These are phyloP conservation scores for Hermetia illucens DNA, from an alignment of 1,140 invertebrate species.

Conservation along the genomic window DNA sequence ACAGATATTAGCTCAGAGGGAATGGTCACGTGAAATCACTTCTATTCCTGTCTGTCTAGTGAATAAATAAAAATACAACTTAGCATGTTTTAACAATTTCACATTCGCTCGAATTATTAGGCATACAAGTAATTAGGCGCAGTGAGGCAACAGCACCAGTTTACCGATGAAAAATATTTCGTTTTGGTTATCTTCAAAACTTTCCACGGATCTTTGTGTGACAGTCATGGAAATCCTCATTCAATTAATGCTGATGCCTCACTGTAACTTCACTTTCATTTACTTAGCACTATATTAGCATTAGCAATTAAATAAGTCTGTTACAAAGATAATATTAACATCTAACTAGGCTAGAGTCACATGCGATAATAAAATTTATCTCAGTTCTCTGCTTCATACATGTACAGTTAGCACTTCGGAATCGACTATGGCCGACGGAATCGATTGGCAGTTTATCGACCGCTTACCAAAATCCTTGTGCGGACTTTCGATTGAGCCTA, in stretches of 20 bases:
- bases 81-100: too few species aligned
- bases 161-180: too few species aligned
- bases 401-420: slow-evolving; percentile 40
- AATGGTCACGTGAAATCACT: too few species aligned
- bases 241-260: background rate
- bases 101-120: too few species aligned
- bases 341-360: background rate
- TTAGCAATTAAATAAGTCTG: background rate
- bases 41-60: too few species aligned
- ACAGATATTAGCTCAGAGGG: too few species aligned
- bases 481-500: slow-evolving; percentile 52
- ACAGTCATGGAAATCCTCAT: background rate
- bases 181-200: too few species aligned
- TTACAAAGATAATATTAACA: background rate
- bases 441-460: slow-evolving; percentile 28
- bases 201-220: background rate
- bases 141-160: too few species aligned
- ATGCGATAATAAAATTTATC: background rate
- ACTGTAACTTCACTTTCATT: background rate
- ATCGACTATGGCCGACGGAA: slow-evolving; percentile 24
- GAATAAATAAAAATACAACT: too few species aligned
- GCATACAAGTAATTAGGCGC: too few species aligned
- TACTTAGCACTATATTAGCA: background rate
- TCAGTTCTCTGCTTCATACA: slow-evolving; percentile 25
- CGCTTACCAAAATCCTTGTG: slow-evolving; percentile 68